Conservation (phyloP, 2,888 invertebrate species). For the Muscina levida region DNA sequence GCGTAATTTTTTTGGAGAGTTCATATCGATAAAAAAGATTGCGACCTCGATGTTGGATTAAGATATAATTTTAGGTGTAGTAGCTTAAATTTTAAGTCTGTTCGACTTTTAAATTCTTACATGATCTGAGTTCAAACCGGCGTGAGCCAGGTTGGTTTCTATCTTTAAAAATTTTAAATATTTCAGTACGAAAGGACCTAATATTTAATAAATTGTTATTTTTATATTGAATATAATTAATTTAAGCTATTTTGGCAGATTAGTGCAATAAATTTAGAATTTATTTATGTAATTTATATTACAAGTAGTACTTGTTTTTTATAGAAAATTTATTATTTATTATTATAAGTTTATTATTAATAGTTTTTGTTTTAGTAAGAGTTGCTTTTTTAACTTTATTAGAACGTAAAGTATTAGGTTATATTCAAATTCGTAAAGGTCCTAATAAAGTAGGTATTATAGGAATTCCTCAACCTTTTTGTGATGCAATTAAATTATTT, state of each 20-base stretch:
- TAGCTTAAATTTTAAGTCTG: conserved; percentile 85
- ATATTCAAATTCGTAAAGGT: conserved; percentile 87
- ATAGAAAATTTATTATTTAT: conserved; percentile 80
- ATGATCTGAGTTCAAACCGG: conserved; percentile 95
- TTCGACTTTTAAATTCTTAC: conserved; percentile 91
- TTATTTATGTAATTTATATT: conserved; percentile 83
- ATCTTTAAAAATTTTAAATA: conserved; percentile 84
- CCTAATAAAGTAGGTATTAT: conserved; percentile 85
- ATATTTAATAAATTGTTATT: conserved; percentile 80
- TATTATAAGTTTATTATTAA: conserved; percentile 81
- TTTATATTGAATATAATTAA: conserved; percentile 76
- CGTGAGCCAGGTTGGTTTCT: conserved; percentile 92
- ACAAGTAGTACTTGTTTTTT: conserved; percentile 82
- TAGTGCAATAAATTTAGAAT: conserved; percentile 87
- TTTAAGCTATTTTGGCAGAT: conserved; percentile 84
- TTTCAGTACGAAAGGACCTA: conserved; percentile 91
- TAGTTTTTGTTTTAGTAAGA: conserved; percentile 83
- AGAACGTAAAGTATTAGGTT: conserved; percentile 86
- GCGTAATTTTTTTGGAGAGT: conserved; percentile 89
- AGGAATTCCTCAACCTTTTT: conserved; percentile 83
- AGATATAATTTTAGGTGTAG: conserved; percentile 84
- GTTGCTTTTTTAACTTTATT: conserved; percentile 87
- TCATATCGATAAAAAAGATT: conserved; percentile 87
- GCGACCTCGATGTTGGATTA: conserved; percentile 96
- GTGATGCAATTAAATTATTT: conserved; percentile 82